phyloP scores from a whole-genome alignment of 1,140 invertebrate genomes.

The Matsumurasca onukii region DNA sequence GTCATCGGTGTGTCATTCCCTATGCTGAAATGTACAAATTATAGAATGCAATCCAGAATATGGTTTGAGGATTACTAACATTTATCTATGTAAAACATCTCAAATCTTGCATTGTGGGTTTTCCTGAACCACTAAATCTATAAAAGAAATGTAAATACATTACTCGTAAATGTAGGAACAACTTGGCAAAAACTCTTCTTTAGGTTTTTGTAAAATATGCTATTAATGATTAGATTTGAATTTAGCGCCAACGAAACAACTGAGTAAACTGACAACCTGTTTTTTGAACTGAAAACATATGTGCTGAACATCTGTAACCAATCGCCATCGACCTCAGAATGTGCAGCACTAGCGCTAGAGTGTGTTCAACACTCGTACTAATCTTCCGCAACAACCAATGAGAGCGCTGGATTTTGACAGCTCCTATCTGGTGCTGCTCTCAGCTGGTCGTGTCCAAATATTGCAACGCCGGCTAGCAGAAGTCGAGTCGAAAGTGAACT shows the following conservation, averaged over 20 bases:
- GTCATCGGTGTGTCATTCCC: too few species aligned
- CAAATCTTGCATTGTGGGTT: too few species aligned
- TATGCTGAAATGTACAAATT: too few species aligned
- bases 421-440: conserved; percentile 8
- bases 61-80: too few species aligned
- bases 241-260: background rate
- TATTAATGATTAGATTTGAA: background rate
- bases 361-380: background rate
- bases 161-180: too few species aligned
- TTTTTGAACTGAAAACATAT: background rate
- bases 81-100: too few species aligned
- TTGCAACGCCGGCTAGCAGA: conserved; percentile 27
- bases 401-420: too few species aligned
- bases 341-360: background rate
- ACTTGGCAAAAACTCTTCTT: too few species aligned
- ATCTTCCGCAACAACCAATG: background rate
- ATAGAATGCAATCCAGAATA: too few species aligned
- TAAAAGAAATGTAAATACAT: too few species aligned
- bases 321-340: background rate
- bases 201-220: too few species aligned
- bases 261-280: background rate
- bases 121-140: too few species aligned
- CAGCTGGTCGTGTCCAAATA: background rate
- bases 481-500: conserved; percentile 33
- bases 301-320: conserved; percentile 11